Conservation (phyloP, 2,113 vertebrate genomes). For the Protobothrops mucrosquamatus region DNA sequence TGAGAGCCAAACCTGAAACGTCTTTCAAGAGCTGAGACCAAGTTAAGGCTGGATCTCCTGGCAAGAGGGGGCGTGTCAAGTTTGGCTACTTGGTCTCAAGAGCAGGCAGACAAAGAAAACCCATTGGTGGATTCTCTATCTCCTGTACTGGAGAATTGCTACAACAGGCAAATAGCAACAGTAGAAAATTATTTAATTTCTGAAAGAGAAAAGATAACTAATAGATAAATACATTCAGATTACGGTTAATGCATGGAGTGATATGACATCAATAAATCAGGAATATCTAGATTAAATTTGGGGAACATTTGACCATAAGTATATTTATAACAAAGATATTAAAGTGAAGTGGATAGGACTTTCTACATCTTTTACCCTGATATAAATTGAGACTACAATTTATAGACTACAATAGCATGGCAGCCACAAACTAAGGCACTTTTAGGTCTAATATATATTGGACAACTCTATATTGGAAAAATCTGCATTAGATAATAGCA, state of each 20-base stretch:
- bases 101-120: too few species aligned
- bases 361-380: not conserved
- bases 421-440: not conserved
- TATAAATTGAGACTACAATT: not conserved
- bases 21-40: too few species aligned
- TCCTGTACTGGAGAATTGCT: not conserved
- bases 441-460: not conserved
- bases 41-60: too few species aligned
- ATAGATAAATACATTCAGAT: not conserved
- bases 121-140: too few species aligned
- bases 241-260: not conserved
- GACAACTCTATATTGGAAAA: not conserved
- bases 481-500: not conserved
- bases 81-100: too few species aligned
- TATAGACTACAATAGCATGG: not conserved
- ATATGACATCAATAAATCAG: slow-evolving; percentile 14
- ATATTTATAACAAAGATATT: not conserved
- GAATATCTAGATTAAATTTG: not conserved
- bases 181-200: slow-evolving; percentile 4
- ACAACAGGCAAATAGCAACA: not conserved
- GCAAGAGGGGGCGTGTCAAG: too few species aligned
- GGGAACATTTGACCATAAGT: not conserved
- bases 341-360: not conserved
- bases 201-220: not conserved
- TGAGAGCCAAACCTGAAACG: too few species aligned